phyloP scores from a whole-genome alignment of 2,113 vertebrate species.

The Enhydra lutris region DNA sequence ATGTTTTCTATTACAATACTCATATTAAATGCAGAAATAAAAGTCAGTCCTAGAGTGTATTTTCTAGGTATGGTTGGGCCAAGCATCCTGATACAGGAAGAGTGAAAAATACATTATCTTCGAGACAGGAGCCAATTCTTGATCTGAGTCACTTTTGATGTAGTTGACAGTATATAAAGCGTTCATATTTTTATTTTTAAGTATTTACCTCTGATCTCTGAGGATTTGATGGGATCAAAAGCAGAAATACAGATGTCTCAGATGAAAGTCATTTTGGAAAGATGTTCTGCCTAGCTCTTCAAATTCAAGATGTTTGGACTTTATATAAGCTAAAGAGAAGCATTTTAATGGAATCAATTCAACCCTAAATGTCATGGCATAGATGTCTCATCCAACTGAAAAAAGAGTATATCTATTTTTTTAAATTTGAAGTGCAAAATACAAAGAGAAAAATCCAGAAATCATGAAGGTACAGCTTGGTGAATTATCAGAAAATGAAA shows the following conservation, averaged over 20 bases:
- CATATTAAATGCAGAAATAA: not conserved
- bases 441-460: not conserved
- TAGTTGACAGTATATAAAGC: not conserved
- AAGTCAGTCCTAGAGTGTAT: not conserved
- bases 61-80: not conserved
- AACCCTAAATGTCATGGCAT: not conserved
- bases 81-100: not conserved
- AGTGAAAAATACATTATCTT: not conserved
- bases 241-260: constrained; percentile 44
- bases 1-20: not conserved
- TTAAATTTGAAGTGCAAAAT: not conserved
- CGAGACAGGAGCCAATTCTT: constrained; percentile 1
- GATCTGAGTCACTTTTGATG: constrained; percentile 4
- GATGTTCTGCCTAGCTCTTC: constrained; percentile 1
- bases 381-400: constrained; percentile 1
- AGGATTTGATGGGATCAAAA: constrained; percentile 31
- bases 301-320: constrained; percentile 4
- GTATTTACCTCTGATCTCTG: constrained; percentile 42
- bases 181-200: constrained; percentile 47
- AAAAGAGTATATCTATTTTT: not conserved
- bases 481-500: not conserved
- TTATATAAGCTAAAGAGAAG: constrained; percentile 2
- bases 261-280: constrained; percentile 40
- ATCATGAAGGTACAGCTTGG: not conserved
- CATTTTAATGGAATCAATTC: constrained; percentile 21